Base-by-base conservation (phyloP, 2,888 invertebrate genomes). In the Nymphalis polychloros region DNA sequence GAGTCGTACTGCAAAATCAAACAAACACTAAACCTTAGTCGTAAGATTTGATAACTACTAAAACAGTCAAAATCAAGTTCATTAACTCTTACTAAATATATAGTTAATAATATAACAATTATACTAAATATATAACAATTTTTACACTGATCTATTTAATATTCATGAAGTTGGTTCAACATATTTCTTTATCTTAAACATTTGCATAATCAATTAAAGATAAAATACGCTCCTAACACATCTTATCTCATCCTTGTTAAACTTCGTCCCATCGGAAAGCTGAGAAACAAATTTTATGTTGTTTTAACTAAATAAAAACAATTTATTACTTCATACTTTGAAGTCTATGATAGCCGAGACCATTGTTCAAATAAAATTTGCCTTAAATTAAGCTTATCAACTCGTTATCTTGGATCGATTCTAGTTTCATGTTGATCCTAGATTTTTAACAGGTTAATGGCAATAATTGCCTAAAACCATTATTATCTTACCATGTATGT, bases 251-350 rank as follows among this genome's bases (percentile, higher is more conserved):
- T 35, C 46, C 59, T 47, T 52, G 46, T 52, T 31, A 61, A 31
- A 27, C 47, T 53, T 35, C 53, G 35, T 10, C 31, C 55, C 35
- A 62, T 62, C 61, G 35, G n/a, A 57, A 61, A 55, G 48, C 35
- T 49, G 61, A 23, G 60, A 60, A 65, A 60, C 31, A 60, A 65
- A 65, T 65, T 65, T 53, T 49, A 55, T 31, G 27, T 31, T 31
- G 27, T 31, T 31, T 55, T 62, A 48, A 66, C 61, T 61, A 27
- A 61, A 62, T 67, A n/a, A 55, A 31, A 61, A 55, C 49, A 52
- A 66, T 61, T 66, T 48, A 67, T 61, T 66, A 61, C 57, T 57
- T 57, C 35, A 35, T 62, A 49, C 27, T 10, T 20, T 60, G 27
- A 59, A 61, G 48, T 61, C 27, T 6, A 31, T 31, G 27, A 10